These are phyloP conservation scores for Augochlorella aurata DNA, from an alignment of 2,888 invertebrate genomes.

Conservation along the genomic window DNA sequence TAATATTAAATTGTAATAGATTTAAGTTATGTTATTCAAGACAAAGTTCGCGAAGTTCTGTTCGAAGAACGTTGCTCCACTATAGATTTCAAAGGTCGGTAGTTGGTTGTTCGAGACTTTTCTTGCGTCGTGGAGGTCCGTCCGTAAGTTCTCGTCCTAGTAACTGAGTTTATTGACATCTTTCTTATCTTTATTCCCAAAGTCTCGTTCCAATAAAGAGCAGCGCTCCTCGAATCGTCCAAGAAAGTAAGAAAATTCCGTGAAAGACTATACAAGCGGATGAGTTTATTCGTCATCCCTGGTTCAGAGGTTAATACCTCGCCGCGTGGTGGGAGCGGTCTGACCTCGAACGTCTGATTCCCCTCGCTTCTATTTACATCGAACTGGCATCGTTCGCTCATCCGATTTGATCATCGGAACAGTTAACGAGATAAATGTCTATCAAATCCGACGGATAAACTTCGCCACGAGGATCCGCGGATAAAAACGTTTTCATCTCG, in stretches of 20 bases:
- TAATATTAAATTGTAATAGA: too few species aligned
- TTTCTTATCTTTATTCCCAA: too few species aligned
- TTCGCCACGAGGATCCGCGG: background rate
- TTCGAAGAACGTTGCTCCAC: too few species aligned
- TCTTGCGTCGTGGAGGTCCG: too few species aligned
- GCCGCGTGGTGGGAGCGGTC: background rate
- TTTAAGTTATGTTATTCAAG: too few species aligned
- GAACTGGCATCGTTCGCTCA: background rate
- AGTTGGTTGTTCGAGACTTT: too few species aligned
- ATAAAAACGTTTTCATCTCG: background rate
- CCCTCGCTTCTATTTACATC: background rate
- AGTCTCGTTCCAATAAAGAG: too few species aligned
- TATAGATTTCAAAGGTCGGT: too few species aligned
- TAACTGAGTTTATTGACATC: too few species aligned
- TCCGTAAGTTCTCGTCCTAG: too few species aligned
- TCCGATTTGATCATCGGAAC: background rate
- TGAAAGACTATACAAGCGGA: background rate
- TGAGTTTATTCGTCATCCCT: background rate
- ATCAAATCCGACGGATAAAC: background rate
- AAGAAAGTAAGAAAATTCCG: background rate
- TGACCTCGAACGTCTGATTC: slow-evolving; percentile 1
- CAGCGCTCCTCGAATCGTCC: too few species aligned
- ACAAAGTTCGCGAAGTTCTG: too few species aligned
- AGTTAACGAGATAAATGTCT: background rate
- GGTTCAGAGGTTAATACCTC: slow-evolving; percentile 1